These are phyloP conservation scores for Mongoloraphidia duomilia DNA, from an alignment of 2,888 invertebrate species.

Conservation along the genomic window DNA sequence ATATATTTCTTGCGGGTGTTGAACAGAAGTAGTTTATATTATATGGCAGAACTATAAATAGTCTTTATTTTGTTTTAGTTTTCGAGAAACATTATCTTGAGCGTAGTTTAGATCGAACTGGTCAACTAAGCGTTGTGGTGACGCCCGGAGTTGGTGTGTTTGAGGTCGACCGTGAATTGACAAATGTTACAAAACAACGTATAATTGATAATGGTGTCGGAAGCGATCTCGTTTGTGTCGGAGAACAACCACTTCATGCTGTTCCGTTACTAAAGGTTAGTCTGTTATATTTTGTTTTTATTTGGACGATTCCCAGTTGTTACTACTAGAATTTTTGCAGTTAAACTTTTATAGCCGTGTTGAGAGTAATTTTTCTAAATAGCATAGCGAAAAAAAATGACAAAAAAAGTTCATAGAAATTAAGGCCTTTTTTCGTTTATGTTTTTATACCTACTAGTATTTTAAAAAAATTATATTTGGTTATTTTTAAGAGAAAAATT, in stretches of 20 bases:
- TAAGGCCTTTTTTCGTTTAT: too few species aligned
- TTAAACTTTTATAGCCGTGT: too few species aligned
- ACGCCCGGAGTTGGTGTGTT: constrained; percentile 98
- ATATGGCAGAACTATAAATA: too few species aligned
- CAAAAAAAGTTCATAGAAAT: too few species aligned
- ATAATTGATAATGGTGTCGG: constrained; percentile 98
- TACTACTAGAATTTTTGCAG: background rate
- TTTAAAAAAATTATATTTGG: too few species aligned
- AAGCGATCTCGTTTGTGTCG: constrained; percentile 93
- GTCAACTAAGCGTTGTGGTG: constrained; percentile 93
- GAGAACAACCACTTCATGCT: constrained; percentile 96
- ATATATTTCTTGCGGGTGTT: too few species aligned
- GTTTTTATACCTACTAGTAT: too few species aligned
- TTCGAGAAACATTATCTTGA: constrained; percentile 97
- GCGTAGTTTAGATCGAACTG: constrained; percentile 94
- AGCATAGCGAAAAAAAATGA: too few species aligned
- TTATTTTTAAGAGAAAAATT: too few species aligned
- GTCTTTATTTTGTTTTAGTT: constrained; percentile 39
- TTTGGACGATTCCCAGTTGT: background rate
- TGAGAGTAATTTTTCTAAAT: background rate
- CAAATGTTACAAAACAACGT: constrained; percentile 95
- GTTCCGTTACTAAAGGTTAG: constrained; percentile 80
- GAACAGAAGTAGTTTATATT: too few species aligned
- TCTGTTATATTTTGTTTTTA: constrained; percentile 2
- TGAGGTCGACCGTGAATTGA: constrained; percentile 92